Percentiles rank a stretch among this genome's conserved stretches.
phyloP scores from a whole-genome alignment of 1,140 invertebrate genomes.

The Leptonema lineaticorne region DNA sequence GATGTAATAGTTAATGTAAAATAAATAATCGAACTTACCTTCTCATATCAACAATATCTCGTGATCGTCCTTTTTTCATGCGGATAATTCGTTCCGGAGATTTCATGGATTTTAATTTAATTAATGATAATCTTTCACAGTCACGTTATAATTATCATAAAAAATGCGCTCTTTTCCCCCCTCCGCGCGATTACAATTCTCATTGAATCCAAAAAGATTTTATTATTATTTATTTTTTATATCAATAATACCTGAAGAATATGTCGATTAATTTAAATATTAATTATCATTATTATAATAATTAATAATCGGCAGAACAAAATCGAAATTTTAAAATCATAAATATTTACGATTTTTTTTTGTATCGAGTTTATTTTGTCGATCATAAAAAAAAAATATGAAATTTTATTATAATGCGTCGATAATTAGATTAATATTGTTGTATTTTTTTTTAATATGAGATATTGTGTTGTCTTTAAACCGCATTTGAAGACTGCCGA shows the following conservation, averaged over 20 bases:
- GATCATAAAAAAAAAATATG: too few relatives aligned
- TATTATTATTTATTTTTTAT: too few relatives aligned
- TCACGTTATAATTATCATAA: not conserved
- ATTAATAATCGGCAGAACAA: too few relatives aligned
- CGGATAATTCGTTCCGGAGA: constrained; percentile 20
- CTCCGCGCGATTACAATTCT: not conserved
- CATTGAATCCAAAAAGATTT: too few relatives aligned
- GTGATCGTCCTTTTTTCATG: constrained; percentile 6
- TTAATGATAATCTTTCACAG: not conserved
- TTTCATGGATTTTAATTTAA: constrained; percentile 23
- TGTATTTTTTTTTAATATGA: not conserved
- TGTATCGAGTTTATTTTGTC: too few relatives aligned
- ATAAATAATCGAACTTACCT: constrained; percentile 11
- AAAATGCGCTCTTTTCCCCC: not conserved
- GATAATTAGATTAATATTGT: too few relatives aligned
- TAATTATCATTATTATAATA: too few relatives aligned
- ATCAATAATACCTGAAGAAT: too few relatives aligned
- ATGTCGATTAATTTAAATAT: too few relatives aligned
- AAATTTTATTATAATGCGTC: too few relatives aligned
- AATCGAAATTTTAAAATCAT: too few relatives aligned
- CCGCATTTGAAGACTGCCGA: constrained; percentile 4
- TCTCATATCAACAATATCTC: constrained; percentile 9
- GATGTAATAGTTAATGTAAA: not conserved
- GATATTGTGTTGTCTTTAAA: not conserved
- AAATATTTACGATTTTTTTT: too few relatives aligned